Base-by-base conservation (phyloP, 2,113 vertebrate genomes). In the Oncorhynchus kisutch region DNA sequence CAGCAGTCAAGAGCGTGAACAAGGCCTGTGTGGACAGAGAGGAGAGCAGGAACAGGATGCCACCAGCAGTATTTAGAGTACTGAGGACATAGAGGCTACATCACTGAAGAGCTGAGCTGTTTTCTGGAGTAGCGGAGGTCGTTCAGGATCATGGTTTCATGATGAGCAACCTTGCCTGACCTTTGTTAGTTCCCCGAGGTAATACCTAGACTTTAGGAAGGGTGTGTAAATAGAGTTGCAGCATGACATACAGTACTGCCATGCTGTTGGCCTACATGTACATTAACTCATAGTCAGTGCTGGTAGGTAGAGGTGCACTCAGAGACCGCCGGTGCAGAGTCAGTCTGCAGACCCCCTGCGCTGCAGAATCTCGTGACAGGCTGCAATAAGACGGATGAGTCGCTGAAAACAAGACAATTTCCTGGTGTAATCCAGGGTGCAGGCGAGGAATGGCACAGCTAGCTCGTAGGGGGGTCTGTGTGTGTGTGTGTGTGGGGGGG, bases 331-430 rank as follows among this genome's bases (percentile, higher is more conserved):
- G 39, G 62, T 54, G 51, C 16, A 5, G 51, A 54, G 51, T 18
- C 51, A 54, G 12, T 54, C 79, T 54, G 59, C 59, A 62, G 59
- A 62, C 59, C 59, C n/a, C 59, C 59, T 20, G 51, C 16, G 14
- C 51, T 29, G 25, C 45, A 67, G 72, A 39, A 72, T 86, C 82
- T 83, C 12, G 24, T 78, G 82, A 86, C 74, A 66, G 83, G 78
- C 67, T 18, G 4, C 18, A 76, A 57, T 66, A 81, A 86, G 59
- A 84, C 71, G 27, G 73, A 84, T 80, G 76, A 89, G 79, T 75
- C 48, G 74, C 67, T 85, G 82, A 88, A 89, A 91, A 88, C 24
- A 39, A 85, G 67, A 83, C 82, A 88, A 88, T 89, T 88, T 90
- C 84, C 85, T 88, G 79, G 67, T 86, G 51, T 90, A 87, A 90